Evolutionary conservation across 2,888 invertebrate species (phyloP).

Genomic region (Cephus nigrinus): DNA sequence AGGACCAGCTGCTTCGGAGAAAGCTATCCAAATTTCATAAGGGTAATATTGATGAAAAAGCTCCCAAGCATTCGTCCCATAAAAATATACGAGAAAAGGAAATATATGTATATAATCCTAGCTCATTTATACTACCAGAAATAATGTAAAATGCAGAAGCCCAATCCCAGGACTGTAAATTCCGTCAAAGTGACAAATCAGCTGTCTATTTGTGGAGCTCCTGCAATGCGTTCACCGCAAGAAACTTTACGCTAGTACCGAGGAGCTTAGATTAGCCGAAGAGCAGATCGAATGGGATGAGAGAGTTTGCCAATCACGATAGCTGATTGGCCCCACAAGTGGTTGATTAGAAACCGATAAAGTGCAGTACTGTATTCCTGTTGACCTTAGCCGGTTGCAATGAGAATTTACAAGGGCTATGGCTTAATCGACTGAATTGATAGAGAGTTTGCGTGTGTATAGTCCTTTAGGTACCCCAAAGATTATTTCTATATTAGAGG

Average conservation of each 20-base stretch:
- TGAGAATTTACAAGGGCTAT: not conserved
- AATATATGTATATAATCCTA: not conserved
- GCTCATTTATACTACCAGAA: not conserved
- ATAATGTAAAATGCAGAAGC: not conserved
- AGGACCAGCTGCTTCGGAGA: not conserved
- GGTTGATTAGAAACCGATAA: conserved; percentile 24
- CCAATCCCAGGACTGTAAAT: not conserved
- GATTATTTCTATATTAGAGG: not conserved
- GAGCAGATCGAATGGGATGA: not conserved
- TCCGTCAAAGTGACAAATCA: not conserved
- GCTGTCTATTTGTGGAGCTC: not conserved
- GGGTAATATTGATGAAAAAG: not conserved
- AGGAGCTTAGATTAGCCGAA: not conserved
- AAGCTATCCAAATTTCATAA: not conserved
- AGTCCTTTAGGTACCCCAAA: not conserved
- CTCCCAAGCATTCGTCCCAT: not conserved
- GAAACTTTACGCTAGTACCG: not conserved
- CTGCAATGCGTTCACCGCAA: not conserved
- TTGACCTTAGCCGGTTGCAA: conserved; percentile 10
- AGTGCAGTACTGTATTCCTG: conserved; percentile 11
- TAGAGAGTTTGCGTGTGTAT: not conserved
- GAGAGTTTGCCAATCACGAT: conserved; percentile 15
- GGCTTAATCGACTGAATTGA: not conserved
- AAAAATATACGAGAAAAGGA: not conserved
- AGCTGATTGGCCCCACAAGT: conserved; percentile 24